Evolutionary conservation across 2,797 vertebrate genomes (phyloP).

Genomic region (Crenichthys baileyi): DNA sequence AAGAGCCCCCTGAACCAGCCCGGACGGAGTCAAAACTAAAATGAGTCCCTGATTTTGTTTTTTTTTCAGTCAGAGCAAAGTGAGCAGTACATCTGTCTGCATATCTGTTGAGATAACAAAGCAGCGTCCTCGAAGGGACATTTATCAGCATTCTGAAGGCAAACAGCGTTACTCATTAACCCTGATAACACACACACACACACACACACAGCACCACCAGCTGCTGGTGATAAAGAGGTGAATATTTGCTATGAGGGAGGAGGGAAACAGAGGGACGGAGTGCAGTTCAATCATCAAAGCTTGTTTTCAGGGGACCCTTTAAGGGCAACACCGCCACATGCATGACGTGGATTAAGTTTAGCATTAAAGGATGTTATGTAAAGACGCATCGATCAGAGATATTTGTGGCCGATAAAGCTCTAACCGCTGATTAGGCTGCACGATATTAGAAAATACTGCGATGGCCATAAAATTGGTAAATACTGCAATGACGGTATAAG

Average conservation of each 20-base stretch:
- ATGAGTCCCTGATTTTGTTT: background rate
- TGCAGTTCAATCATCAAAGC: background rate
- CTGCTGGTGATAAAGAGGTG: constrained; percentile 64
- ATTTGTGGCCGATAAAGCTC: too few species aligned
- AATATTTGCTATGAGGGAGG: constrained; percentile 50
- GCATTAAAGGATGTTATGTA: background rate
- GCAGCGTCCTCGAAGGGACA: constrained; percentile 60
- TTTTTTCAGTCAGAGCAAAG: background rate
- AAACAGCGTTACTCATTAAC: constrained; percentile 78
- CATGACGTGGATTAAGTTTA: background rate
- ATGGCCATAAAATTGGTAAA: too few species aligned
- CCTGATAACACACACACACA: constrained; percentile 41
- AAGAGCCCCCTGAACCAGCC: constrained; percentile 18
- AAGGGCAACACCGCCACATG: background rate
- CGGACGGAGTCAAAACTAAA: background rate
- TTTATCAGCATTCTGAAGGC: constrained; percentile 72
- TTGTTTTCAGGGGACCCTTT: constrained; percentile 3
- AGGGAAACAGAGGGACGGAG: constrained; percentile 33
- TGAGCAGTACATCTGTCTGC: background rate
- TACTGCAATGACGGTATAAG: too few species aligned
- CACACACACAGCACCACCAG: constrained; percentile 37
- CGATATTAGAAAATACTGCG: too few species aligned
- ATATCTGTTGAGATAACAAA: constrained; percentile 27
- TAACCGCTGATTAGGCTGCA: too few species aligned
- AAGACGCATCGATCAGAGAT: background rate